Evolutionary conservation across 2,113 vertebrate genomes (phyloP).

Genomic region (Siphamia tubifer): DNA sequence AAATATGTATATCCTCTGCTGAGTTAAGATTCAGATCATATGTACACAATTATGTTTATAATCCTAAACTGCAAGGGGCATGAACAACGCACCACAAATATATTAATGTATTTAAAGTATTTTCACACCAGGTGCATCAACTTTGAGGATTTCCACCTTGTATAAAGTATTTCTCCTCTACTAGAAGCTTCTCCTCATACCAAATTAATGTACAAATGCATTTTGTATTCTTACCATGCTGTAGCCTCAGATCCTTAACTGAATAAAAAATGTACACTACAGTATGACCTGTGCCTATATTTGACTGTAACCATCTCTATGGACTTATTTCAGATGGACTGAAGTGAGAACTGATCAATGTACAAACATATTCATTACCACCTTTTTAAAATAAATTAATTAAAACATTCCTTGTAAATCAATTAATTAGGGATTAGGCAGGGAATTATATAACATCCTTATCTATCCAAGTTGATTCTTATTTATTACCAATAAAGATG

Average conservation of each 20-base stretch:
- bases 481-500: no score
- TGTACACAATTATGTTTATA: background rate
- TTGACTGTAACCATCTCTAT: background rate
- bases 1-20: background rate
- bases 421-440: no score
- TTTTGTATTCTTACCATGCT: conserved; percentile 9
- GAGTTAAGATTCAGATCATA: background rate
- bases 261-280: background rate
- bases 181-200: conserved; percentile 5
- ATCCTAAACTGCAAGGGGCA: background rate
- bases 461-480: no score
- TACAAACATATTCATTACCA: no score
- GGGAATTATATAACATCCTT: no score
- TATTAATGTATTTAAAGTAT: no score
- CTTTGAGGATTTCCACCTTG: conserved; percentile 1
- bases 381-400: no score
- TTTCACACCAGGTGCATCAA: background rate
- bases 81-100: background rate
- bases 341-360: background rate
- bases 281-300: background rate
- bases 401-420: no score
- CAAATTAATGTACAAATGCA: background rate
- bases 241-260: background rate
- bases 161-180: conserved; percentile 18
- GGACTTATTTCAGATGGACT: background rate